Conservation (phyloP, 64 coral and sea anemone species). For the Montipora sp. region DNA sequence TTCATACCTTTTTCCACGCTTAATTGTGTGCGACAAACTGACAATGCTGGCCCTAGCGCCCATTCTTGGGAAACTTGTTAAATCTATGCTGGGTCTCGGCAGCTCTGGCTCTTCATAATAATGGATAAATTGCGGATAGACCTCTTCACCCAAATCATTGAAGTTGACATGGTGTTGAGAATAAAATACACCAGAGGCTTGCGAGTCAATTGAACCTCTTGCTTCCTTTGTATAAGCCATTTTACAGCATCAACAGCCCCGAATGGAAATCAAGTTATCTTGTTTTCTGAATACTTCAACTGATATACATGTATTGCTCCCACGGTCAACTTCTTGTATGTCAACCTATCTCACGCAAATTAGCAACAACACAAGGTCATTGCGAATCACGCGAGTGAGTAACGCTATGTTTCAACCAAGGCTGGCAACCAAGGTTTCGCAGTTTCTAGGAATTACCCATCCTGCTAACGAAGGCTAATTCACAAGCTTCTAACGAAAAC, state of each 20-base stretch:
- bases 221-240: slow-evolving; percentile 13
- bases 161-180: slow-evolving; percentile 21
- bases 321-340: no score
- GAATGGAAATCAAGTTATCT: neutral
- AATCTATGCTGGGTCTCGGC: slow-evolving; percentile 23
- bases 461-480: neutral
- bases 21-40: slow-evolving; percentile 23
- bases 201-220: neutral
- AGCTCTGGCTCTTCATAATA: slow-evolving; percentile 15
- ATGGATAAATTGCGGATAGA: slow-evolving; percentile 22
- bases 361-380: neutral
- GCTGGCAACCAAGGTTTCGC: no score
- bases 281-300: neutral
- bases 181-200: slow-evolving; percentile 8
- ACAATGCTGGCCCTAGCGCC: slow-evolving; percentile 19
- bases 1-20: slow-evolving; percentile 33
- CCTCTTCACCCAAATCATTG: slow-evolving; percentile 10
- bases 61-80: neutral
- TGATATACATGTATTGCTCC: neutral
- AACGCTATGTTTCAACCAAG: neutral
- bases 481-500: neutral
- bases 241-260: neutral
- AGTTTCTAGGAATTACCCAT: no score
- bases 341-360: slow-evolving; percentile 1
- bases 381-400: neutral